Base-by-base conservation (phyloP, 1,140 invertebrate species). In the Globodera ellingtonae region DNA sequence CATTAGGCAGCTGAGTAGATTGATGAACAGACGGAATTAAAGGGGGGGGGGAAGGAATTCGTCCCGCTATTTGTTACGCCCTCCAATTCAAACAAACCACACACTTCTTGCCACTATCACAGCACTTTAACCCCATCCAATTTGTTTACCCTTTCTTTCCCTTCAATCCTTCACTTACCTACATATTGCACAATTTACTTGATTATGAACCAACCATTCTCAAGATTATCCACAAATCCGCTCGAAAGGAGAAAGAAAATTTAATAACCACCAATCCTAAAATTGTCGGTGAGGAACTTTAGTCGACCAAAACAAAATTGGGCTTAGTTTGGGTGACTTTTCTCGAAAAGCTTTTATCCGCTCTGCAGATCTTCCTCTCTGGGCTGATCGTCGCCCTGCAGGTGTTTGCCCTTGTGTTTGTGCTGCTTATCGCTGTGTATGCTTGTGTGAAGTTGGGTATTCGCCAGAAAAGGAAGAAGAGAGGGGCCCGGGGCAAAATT, bases 401-500 rank as follows among this genome's bases (percentile, higher is more conserved):
- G 47, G n/a, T 82, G 46, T 69, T 81, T 47, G 80, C 80, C 48
- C 44, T 81, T 50, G 46, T 81, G 44, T 72, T 79, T 65, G 65
- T 81, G 48, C 69, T 71, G 46, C 50, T 81, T 47, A 82, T 77
- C 66, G 80, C 50, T 47, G 79, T 81, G 15, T 81, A 24, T 74
- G 47, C 72, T 21, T 81, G 80, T 81, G 69, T 77, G 69, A 77
- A 77, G 69, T 77, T 77, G 24, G 8, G n/a, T 62, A 77, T 69
- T 52, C 21, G 69, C 62, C 65, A 77, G 75, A 67, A 77, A 47
- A 69, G 50, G 46, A 44, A 46, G 62, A 77, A 65, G 24, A 50
- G 69, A 67, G 69, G 69, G 48, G 10, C 21, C 56, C 18, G 75
- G 69, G 48, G 56, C 56, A 62, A 62, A 62, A 46, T 15, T 67